A percentile compares a stretch with the other conserved stretches of the same genome.
Conservation (phyloP, 2,797 vertebrate species). For the Oceanodroma leucorhoa region DNA sequence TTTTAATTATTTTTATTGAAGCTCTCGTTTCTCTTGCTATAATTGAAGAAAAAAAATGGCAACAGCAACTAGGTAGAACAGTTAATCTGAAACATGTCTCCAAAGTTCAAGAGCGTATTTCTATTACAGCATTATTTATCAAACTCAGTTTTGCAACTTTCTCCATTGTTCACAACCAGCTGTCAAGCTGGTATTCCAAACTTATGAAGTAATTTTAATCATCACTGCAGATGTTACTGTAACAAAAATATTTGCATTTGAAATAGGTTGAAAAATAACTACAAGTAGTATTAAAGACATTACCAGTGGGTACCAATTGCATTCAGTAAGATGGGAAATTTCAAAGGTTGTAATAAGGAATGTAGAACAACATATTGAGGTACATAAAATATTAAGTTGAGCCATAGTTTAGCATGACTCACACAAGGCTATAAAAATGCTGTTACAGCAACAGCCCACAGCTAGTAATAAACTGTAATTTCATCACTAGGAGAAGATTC, state of each 20-base stretch:
- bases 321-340: background rate
- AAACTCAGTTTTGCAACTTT: background rate
- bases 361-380: slow-evolving; percentile 28
- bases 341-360: slow-evolving; percentile 6
- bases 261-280: slow-evolving; percentile 1
- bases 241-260: slow-evolving; percentile 22
- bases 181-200: background rate
- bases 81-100: background rate
- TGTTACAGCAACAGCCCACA: slow-evolving; percentile 46
- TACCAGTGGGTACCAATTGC: background rate
- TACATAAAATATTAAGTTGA: slow-evolving; percentile 50
- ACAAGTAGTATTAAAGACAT: background rate
- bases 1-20: background rate
- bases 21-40: background rate
- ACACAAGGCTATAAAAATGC: slow-evolving; percentile 10
- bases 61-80: background rate
- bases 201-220: background rate
- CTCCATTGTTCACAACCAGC: background rate
- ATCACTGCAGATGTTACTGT: background rate
- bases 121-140: background rate
- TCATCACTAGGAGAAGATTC: slow-evolving; percentile 10
- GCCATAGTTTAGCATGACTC: slow-evolving; percentile 16
- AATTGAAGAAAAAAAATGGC: background rate
- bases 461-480: slow-evolving; percentile 55
- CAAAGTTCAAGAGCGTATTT: background rate